These are phyloP conservation scores for Pyralis farinalis DNA, from an alignment of 2,888 invertebrate species.

Conservation along the genomic window DNA sequence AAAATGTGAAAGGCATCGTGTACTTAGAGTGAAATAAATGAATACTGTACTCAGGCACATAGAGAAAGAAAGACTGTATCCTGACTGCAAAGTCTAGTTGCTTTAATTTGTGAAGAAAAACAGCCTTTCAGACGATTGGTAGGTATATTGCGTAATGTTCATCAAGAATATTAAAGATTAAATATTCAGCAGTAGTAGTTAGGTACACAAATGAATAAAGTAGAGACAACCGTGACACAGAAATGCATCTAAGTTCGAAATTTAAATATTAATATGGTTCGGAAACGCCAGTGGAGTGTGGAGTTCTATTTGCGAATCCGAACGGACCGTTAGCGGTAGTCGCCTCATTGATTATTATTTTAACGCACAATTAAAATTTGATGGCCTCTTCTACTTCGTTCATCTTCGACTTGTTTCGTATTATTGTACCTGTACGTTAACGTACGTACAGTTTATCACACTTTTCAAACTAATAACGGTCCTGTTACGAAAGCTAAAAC, in stretches of 20 bases:
- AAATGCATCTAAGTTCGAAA: constrained; percentile 17
- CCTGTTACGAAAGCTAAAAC: constrained; percentile 10
- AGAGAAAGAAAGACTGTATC: no score
- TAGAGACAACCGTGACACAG: no score
- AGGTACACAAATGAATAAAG: no score
- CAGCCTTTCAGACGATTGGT: no score
- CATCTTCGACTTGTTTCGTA: constrained; percentile 66
- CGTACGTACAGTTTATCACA: constrained; percentile 14
- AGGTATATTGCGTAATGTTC: no score
- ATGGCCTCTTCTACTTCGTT: constrained; percentile 75
- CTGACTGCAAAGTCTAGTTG: no score
- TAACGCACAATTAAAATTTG: constrained; percentile 80
- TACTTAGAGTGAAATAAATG: no score
- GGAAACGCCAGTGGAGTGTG: constrained; percentile 38
- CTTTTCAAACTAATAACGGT: constrained; percentile 3
- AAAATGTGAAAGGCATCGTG: no score
- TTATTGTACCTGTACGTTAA: constrained; percentile 32
- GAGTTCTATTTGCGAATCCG: constrained; percentile 56
- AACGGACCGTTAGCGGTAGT: constrained; percentile 51
- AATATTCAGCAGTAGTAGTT: no score
- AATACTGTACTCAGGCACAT: no score
- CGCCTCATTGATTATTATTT: constrained; percentile 79
- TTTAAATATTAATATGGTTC: constrained; percentile 24
- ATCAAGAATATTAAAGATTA: no score
- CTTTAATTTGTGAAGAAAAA: no score